These are phyloP conservation scores for Heliopora coerulea DNA, from an alignment of 92 coral and sea anemone species.

Conservation along the genomic window DNA sequence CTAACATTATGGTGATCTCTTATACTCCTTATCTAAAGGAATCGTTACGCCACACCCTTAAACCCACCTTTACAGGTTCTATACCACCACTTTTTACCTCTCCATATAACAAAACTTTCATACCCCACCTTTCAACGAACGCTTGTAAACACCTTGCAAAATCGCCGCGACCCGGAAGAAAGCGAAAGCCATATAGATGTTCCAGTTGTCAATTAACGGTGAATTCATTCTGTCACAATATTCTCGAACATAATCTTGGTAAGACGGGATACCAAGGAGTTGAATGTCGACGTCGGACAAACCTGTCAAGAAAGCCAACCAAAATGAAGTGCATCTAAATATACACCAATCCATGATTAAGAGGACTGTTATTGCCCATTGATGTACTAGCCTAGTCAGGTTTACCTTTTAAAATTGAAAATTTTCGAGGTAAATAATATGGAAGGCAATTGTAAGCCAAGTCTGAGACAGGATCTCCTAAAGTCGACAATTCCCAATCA, in stretches of 20 bases:
- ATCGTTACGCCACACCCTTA: too few relatives aligned
- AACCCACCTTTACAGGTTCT: too few relatives aligned
- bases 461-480: constrained; percentile 94
- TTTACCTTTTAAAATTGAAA: constrained; percentile 85
- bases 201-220: constrained; percentile 78
- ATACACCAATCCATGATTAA: too few relatives aligned
- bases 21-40: too few relatives aligned
- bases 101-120: too few relatives aligned
- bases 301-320: constrained; percentile 53
- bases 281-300: constrained; percentile 60
- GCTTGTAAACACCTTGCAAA: constrained; percentile 92
- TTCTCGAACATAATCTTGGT: constrained; percentile 69
- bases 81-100: too few relatives aligned
- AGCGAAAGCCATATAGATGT: constrained; percentile 91
- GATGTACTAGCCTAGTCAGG: too few relatives aligned
- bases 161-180: constrained; percentile 95
- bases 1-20: too few relatives aligned
- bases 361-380: too few relatives aligned
- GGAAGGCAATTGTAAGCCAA: constrained; percentile 90
- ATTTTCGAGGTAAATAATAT: constrained; percentile 72
- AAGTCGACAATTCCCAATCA: constrained; percentile 96
- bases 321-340: too few relatives aligned
- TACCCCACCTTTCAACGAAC: constrained; percentile 92
- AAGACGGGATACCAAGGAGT: constrained; percentile 81
- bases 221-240: constrained; percentile 75